Evolutionary conservation across 2,888 invertebrate genomes (phyloP), one percentile per base, ranked within the genome.

Genomic region (Phragmatobia fuliginosa): DNA sequence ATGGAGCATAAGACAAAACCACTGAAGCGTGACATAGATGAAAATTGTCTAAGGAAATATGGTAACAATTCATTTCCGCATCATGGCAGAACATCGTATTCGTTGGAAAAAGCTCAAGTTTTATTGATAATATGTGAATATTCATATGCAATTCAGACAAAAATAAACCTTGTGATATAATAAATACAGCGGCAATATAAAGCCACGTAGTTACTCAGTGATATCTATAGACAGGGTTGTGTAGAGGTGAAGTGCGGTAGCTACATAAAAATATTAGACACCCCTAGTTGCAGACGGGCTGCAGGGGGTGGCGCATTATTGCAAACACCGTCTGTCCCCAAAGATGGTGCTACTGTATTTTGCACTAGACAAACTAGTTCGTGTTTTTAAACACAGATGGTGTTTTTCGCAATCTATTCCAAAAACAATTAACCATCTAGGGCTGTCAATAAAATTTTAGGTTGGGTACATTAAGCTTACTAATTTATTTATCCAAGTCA

Each of bases 341-440:
- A 88, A 94, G 94, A 94, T 94, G 94, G 93, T 90, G 94, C 92
- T 92, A 93, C 94, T 91, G 94, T 90, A 90, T 91, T 91, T 90
- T 87, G 87, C 87, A 87, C 87, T 85, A 82, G 83, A 86, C 86
- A 76, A 89, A 82, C 83, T 89, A 94, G 94, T 95, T 92, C 90
- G 63, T 75, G 85, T 93, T 92, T 92, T 91, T 90, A 84, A 85
- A 85, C 80, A 86, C 86, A 94, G 94, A 91, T 92, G 94, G 93
- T 84, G 92, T 82, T 88, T 70, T 76, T 32, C 21, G 21, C 61
- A 66, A 49, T 25, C n/a, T 59, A 45, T 61, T 59, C 38, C 21
- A 69, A 70, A 59, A 62, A 64, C 33, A 61, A 62, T 67, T 58
- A 62, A 16, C 21, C 18, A 4, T 61, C 36, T 62, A 63, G 60